Percentiles rank a stretch among this genome's conserved stretches.
Evolutionary conservation across 2,888 invertebrate species (phyloP).

Genomic region (Macropis europaea): DNA sequence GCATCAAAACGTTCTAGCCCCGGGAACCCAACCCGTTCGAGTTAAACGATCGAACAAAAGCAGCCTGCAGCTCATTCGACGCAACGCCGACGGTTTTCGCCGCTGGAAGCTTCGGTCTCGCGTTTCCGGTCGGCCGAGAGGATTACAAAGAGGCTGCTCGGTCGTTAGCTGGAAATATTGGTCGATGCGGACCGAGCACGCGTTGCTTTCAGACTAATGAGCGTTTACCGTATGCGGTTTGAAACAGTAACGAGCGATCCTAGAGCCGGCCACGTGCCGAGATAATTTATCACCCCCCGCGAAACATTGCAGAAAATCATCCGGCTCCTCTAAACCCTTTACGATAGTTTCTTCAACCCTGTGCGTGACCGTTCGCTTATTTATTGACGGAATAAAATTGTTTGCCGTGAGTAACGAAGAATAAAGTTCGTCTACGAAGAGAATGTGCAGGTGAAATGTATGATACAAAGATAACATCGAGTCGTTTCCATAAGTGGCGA

Average conservation of each 20-base stretch:
- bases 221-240: slow-evolving; percentile 33
- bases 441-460: too few relatives aligned
- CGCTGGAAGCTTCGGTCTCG: slow-evolving; percentile 2
- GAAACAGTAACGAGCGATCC: slow-evolving; percentile 43
- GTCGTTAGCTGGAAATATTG: slow-evolving; percentile 31
- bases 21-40: not conserved
- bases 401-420: too few relatives aligned
- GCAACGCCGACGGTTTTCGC: not conserved
- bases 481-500: too few relatives aligned
- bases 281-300: slow-evolving; percentile 50
- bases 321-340: not conserved
- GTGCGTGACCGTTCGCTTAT: too few relatives aligned
- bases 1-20: not conserved
- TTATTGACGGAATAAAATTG: too few relatives aligned
- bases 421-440: too few relatives aligned
- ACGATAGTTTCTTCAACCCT: not conserved
- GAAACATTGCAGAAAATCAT: slow-evolving; percentile 29
- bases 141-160: slow-evolving; percentile 32
- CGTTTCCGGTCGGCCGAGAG: slow-evolving; percentile 12
- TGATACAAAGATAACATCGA: too few relatives aligned
- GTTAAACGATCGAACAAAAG: not conserved
- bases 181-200: slow-evolving; percentile 11
- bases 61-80: not conserved
- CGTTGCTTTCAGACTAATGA: slow-evolving; percentile 46
- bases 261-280: slow-evolving; percentile 41